phyloP scores from a whole-genome alignment of 2,113 vertebrate genomes.

The Ctenomys sociabilis region DNA sequence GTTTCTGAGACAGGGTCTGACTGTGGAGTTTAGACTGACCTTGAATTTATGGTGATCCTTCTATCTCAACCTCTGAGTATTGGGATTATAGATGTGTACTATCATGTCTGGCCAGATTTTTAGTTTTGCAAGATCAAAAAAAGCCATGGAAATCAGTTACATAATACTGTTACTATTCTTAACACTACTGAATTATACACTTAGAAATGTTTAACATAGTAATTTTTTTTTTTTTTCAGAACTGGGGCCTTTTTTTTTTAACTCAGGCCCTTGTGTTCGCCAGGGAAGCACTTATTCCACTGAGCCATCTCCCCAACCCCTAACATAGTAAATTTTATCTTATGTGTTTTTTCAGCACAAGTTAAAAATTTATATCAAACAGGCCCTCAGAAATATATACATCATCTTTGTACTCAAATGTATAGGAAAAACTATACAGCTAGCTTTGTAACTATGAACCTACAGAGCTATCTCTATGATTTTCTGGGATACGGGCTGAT shows the following conservation, averaged over 20 bases:
- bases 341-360: neutral
- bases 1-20: neutral
- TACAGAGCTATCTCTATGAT: fast-evolving
- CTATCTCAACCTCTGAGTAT: neutral
- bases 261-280: no score
- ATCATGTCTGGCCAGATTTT: neutral
- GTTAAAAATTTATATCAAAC: neutral
- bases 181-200: neutral
- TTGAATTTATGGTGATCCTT: neutral
- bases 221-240: no score
- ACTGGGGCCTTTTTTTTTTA: no score
- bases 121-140: neutral
- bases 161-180: neutral
- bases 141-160: neutral
- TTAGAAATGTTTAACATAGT: neutral
- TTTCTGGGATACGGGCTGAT: neutral
- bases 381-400: neutral
- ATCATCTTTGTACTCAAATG: neutral
- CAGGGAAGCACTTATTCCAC: no score
- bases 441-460: neutral
- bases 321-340: neutral
- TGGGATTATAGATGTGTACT: neutral
- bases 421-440: neutral
- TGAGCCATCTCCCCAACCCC: no score
- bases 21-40: neutral